Conservation (phyloP, 2,797 vertebrate species). For the Hydrophis major region DNA sequence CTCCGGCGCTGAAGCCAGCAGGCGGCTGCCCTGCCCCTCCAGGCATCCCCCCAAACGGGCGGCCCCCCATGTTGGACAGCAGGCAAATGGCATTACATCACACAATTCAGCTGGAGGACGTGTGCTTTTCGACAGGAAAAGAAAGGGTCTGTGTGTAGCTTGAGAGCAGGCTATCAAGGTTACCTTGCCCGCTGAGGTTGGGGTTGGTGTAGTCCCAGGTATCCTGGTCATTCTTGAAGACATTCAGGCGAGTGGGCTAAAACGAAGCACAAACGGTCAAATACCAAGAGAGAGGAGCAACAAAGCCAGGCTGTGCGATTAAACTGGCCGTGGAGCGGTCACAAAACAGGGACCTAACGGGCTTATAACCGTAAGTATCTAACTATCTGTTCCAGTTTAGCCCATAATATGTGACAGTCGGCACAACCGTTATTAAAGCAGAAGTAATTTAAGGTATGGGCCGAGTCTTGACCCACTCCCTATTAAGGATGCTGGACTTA, state of each 20-base stretch:
- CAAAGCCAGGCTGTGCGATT: neutral
- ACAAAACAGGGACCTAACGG: neutral
- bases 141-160: constrained; percentile 47
- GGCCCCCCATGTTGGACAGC: constrained; percentile 27
- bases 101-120: constrained; percentile 58
- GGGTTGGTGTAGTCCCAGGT: constrained; percentile 98
- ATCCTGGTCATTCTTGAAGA: constrained; percentile 97
- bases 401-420: neutral
- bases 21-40: neutral
- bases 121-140: constrained; percentile 48
- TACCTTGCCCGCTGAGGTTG: constrained; percentile 93
- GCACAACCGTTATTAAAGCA: neutral
- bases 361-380: neutral
- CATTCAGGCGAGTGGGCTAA: constrained; percentile 93
- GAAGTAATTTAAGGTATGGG: neutral
- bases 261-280: neutral
- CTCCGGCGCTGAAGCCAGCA: neutral
- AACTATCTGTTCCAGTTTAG: neutral
- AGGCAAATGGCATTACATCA: constrained; percentile 72
- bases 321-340: neutral
- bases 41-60: neutral
- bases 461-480: neutral
- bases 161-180: constrained; percentile 54
- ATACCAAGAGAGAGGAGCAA: neutral
- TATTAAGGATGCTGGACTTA: neutral